Conservation (phyloP, 1,140 invertebrate species). For the Notospermus geniculatus region DNA sequence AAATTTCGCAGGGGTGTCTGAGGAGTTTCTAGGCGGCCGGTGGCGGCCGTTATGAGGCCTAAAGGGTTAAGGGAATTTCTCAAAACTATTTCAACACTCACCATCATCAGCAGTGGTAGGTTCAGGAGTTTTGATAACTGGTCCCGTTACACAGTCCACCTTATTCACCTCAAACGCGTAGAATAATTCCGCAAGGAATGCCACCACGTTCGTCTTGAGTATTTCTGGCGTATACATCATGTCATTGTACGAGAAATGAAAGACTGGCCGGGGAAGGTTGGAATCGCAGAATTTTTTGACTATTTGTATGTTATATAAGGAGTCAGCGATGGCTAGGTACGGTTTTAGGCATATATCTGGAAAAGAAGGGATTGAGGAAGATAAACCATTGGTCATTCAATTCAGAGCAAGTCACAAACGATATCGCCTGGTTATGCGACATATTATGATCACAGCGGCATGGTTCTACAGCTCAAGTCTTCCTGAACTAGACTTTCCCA, state of each 20-base stretch:
- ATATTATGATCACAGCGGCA: too few relatives aligned
- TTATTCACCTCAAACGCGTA: slow-evolving; percentile 76
- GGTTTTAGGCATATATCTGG: slow-evolving; percentile 60
- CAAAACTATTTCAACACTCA: too few relatives aligned
- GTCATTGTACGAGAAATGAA: slow-evolving; percentile 94
- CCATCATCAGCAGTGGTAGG: slow-evolving; percentile 5
- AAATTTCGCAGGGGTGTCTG: too few relatives aligned
- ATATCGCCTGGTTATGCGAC: too few relatives aligned
- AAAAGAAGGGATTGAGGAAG: slow-evolving; percentile 23
- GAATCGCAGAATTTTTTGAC: slow-evolving; percentile 89
- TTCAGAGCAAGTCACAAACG: too few relatives aligned
- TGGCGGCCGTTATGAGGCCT: too few relatives aligned
- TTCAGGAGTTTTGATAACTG: neutral
- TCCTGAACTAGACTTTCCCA: too few relatives aligned
- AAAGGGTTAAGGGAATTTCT: too few relatives aligned
- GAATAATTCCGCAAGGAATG: slow-evolving; percentile 93
- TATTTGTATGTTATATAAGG: slow-evolving; percentile 88
- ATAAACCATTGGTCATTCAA: too few relatives aligned
- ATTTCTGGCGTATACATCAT: slow-evolving; percentile 87
- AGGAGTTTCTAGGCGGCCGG: too few relatives aligned
- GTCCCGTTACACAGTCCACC: neutral
- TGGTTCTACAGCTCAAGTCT: too few relatives aligned
- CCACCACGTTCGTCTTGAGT: slow-evolving; percentile 77
- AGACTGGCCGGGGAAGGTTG: slow-evolving; percentile 80
- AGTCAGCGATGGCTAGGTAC: slow-evolving; percentile 72